phyloP scores from a whole-genome alignment of 2,888 invertebrate genomes.

The Cataglyphis cursor region DNA sequence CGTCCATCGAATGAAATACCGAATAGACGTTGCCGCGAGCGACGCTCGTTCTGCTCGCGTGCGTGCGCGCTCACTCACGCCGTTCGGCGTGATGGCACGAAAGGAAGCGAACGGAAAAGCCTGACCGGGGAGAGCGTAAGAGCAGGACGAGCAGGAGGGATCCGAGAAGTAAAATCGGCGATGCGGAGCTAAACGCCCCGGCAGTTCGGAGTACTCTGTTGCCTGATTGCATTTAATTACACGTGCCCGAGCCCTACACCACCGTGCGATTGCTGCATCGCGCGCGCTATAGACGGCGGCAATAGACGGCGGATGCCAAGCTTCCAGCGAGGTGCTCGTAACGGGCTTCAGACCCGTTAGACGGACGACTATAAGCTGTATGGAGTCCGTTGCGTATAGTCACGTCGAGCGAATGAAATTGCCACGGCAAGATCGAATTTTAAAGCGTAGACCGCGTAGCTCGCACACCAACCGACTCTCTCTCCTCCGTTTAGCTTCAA shows the following conservation, averaged over 20 bases:
- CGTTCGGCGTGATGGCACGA: constrained; percentile 29
- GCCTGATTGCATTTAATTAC: constrained; percentile 86
- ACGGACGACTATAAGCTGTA: constrained; percentile 60
- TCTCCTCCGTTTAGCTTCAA: not conserved
- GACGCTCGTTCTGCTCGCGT: constrained; percentile 45
- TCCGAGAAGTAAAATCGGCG: constrained; percentile 56
- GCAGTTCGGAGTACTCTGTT: constrained; percentile 84
- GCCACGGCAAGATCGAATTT: constrained; percentile 26
- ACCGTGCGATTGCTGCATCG: constrained; percentile 83
- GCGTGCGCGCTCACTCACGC: constrained; percentile 33
- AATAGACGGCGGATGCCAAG: constrained; percentile 60
- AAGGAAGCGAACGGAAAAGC: constrained; percentile 47
- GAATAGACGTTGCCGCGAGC: constrained; percentile 59
- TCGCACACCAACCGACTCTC: not conserved
- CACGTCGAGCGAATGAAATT: constrained; percentile 40
- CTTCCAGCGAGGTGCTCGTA: constrained; percentile 69
- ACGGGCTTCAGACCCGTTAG: constrained; percentile 66
- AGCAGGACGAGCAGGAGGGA: constrained; percentile 49
- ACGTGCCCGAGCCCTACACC: constrained; percentile 80
- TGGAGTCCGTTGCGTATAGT: constrained; percentile 26
- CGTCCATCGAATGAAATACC: constrained; percentile 52
- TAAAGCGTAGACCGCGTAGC: constrained; percentile 28
- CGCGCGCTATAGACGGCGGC: constrained; percentile 74
- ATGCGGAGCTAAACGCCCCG: constrained; percentile 80
- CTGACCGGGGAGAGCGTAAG: constrained; percentile 64